Conservation (phyloP, 2,113 vertebrate genomes). For the Gadus chalcogrammus region DNA sequence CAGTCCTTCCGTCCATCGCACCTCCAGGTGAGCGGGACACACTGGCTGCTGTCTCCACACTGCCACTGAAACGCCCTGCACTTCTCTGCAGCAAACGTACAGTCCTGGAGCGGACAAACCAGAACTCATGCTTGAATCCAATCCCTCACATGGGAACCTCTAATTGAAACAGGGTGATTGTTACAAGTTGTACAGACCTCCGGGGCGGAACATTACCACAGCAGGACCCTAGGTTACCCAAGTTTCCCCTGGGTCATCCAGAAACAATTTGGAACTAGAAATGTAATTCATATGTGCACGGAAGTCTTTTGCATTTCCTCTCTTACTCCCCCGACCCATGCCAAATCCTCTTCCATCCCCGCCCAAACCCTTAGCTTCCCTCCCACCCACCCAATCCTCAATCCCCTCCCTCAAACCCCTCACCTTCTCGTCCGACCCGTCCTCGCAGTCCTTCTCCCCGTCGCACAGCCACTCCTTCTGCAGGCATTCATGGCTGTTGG, state of each 20-base stretch:
- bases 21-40: conserved; percentile 79
- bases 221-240: no score
- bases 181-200: no score
- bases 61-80: conserved; percentile 77
- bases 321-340: no score
- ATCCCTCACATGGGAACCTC: no score
- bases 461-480: conserved; percentile 84
- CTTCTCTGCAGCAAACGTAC: conserved; percentile 27
- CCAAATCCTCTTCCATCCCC: no score
- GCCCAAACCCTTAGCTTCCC: not conserved
- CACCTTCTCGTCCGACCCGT: conserved; percentile 85
- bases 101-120: conserved; percentile 64
- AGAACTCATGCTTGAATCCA: no score
- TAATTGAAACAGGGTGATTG: no score
- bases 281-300: no score
- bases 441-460: conserved; percentile 78
- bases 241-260: no score
- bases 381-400: not conserved
- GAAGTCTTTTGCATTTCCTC: no score
- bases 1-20: conserved; percentile 84
- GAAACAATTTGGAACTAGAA: no score
- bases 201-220: no score
- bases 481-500: conserved; percentile 76
- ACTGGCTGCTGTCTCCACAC: conserved; percentile 69
- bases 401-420: not conserved